Conservation (phyloP, 2,797 vertebrate species). For the Tokudaia tokunoshimensis region DNA sequence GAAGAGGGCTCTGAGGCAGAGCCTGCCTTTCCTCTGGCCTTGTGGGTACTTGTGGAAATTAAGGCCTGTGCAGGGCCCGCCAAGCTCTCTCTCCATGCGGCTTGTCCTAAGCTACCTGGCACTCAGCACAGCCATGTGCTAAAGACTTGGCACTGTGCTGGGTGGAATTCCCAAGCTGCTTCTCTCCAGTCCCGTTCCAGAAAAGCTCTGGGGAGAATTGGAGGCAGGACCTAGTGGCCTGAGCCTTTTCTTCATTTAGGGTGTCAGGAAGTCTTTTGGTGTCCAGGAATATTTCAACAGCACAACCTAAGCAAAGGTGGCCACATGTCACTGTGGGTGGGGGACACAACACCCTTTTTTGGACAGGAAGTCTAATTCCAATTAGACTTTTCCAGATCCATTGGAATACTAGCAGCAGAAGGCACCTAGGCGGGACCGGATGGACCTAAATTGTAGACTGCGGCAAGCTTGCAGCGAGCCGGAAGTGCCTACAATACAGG, state of each 20-base stretch:
- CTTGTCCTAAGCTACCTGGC: background rate
- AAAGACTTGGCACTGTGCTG: background rate
- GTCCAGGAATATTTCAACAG: background rate
- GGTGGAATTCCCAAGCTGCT: background rate
- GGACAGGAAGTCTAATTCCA: background rate
- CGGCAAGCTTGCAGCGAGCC: background rate
- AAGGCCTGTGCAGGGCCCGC: background rate
- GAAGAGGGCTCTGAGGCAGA: background rate
- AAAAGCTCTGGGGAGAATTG: background rate
- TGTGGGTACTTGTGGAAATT: background rate
- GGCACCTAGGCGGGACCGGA: background rate
- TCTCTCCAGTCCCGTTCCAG: background rate
- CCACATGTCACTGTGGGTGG: background rate
- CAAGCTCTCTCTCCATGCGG: background rate
- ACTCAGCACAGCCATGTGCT: background rate
- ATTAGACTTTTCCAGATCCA: constrained; percentile 13
- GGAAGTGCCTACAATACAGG: background rate
- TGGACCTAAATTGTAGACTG: background rate
- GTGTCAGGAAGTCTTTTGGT: background rate
- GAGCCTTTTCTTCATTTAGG: background rate
- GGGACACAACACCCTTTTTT: background rate
- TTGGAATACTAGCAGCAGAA: background rate
- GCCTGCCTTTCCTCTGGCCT: background rate
- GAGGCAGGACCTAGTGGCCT: background rate
- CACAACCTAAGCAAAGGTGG: background rate